Percentiles rank a stretch among this genome's conserved stretches.
Conservation (phyloP, 2,888 invertebrate species). For the Drosophila pseudotakahashii region DNA sequence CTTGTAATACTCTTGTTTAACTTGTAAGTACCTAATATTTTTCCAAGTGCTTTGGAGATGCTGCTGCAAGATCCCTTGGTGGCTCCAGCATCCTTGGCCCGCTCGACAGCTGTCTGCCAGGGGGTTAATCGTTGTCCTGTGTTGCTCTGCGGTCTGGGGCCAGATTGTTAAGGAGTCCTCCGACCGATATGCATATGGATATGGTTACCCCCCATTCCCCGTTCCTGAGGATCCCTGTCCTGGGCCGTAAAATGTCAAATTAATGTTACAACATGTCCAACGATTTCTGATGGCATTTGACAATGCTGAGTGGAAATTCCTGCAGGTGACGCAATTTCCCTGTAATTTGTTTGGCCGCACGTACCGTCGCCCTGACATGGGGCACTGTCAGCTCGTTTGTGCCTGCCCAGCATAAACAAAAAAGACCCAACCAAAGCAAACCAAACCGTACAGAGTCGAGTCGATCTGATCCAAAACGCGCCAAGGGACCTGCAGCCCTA, state of each 20-base stretch:
- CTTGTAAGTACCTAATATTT: neutral
- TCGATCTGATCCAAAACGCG: conserved; percentile 60
- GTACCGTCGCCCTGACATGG: conserved; percentile 58
- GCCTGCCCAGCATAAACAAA: conserved; percentile 78
- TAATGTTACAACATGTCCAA: conserved; percentile 80
- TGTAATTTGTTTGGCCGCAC: conserved; percentile 79
- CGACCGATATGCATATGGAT: conserved; percentile 31
- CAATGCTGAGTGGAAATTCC: conserved; percentile 78
- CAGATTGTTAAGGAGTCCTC: conserved; percentile 69
- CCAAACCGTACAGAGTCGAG: neutral
- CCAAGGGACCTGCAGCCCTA: conserved; percentile 72
- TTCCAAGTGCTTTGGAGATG: conserved; percentile 8
- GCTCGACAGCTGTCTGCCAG: conserved; percentile 60
- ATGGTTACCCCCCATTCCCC: too few relatives aligned
- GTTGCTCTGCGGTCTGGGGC: conserved; percentile 58
- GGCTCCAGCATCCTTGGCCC: conserved; percentile 59
- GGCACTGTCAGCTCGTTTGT: conserved; percentile 70
- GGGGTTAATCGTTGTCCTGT: conserved; percentile 54
- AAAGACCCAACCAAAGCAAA: conserved; percentile 18
- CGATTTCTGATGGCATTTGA: conserved; percentile 79
- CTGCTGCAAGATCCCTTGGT: conserved; percentile 10
- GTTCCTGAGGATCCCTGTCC: conserved; percentile 35
- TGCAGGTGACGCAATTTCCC: conserved; percentile 79
- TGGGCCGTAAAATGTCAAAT: conserved; percentile 79
- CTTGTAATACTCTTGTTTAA: too few relatives aligned